Conservation (phyloP, 2,113 vertebrate species). For the Vombatus ursinus region DNA sequence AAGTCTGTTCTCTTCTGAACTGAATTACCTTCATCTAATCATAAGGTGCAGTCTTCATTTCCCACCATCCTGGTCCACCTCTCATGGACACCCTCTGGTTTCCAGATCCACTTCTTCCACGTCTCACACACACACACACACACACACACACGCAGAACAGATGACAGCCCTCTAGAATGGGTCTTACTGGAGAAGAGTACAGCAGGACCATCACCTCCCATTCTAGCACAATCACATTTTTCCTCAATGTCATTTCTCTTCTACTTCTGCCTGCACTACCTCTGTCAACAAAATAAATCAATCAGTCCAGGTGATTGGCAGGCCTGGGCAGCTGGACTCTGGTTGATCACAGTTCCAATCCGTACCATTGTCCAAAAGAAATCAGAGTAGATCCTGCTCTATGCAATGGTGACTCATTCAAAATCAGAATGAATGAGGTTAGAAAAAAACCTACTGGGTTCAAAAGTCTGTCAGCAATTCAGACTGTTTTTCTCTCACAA, state of each 20-base stretch:
- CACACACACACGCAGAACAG: too few species aligned
- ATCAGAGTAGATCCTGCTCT: not conserved
- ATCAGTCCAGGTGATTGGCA: not conserved
- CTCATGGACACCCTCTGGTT: not conserved
- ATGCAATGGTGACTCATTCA: not conserved
- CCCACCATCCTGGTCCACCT: not conserved
- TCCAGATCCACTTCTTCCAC: not conserved
- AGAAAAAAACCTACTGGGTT: not conserved
- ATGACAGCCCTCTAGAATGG: too few species aligned
- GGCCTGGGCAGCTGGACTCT: not conserved
- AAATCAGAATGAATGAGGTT: not conserved
- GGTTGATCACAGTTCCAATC: not conserved
- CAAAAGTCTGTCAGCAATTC: not conserved
- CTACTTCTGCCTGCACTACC: not conserved
- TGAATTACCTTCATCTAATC: not conserved
- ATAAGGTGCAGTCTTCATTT: not conserved
- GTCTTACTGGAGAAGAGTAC: too few species aligned
- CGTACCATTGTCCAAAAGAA: conserved; percentile 4
- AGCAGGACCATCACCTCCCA: not conserved
- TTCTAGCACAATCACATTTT: not conserved
- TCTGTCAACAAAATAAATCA: not conserved
- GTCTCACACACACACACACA: not conserved
- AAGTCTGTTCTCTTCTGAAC: not conserved
- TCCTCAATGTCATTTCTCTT: not conserved
- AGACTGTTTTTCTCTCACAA: not conserved